A percentile compares a stretch with the other conserved stretches of the same genome.
These are phyloP conservation scores for Pygmarrhopalites habei DNA, from an alignment of 1,140 invertebrate genomes.

Conservation along the genomic window DNA sequence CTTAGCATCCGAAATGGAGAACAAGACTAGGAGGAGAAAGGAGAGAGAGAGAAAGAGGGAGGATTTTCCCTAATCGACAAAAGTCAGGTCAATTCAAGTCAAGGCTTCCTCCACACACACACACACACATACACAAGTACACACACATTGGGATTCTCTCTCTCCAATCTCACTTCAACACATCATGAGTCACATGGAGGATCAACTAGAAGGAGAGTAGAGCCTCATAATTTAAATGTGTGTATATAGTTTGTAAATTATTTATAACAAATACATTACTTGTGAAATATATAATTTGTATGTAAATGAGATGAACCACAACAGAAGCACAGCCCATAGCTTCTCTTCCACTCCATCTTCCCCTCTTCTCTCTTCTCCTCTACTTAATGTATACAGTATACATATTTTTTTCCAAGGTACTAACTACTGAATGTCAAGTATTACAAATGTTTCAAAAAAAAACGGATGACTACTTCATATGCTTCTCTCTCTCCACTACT, in stretches of 20 bases:
- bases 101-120: neutral
- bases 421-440: neutral
- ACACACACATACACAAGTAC: neutral
- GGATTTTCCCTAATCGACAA: neutral
- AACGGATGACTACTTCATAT: neutral
- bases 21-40: neutral
- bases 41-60: neutral
- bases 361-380: too few species aligned
- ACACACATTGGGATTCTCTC: neutral
- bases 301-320: neutral
- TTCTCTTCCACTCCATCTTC: too few species aligned
- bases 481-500: neutral
- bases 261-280: neutral
- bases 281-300: neutral
- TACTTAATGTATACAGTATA: neutral
- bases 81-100: neutral
- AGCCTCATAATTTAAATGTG: neutral
- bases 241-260: neutral
- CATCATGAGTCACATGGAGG: neutral
- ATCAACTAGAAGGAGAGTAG: neutral
- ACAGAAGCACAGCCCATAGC: neutral
- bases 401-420: neutral
- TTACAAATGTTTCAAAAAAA: neutral
- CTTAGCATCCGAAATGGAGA: slow-evolving; percentile 1
- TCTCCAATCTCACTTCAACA: neutral